phyloP scores from a whole-genome alignment of 1,140 invertebrate genomes.

The Maconellicoccus hirsutus region DNA sequence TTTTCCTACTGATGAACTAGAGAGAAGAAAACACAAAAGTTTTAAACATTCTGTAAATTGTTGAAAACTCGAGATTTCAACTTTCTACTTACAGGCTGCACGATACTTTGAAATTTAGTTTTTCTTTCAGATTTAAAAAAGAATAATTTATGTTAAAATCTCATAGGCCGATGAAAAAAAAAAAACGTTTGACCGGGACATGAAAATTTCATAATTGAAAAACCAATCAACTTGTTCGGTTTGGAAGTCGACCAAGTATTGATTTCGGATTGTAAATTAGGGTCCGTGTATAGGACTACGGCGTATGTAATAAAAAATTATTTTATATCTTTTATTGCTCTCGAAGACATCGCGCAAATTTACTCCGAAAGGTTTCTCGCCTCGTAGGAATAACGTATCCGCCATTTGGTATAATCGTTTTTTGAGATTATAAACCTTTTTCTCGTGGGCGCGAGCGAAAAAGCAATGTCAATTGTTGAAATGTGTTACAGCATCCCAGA shows the following conservation, averaged over 20 bases:
- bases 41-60: conserved; percentile 5
- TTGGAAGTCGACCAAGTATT: no score
- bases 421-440: neutral
- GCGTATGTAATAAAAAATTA: no score
- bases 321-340: no score
- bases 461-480: neutral
- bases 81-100: neutral
- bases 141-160: neutral
- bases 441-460: neutral
- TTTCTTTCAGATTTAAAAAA: conserved; percentile 5
- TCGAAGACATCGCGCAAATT: no score
- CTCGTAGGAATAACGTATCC: neutral
- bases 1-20: neutral
- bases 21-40: neutral
- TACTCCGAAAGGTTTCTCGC: no score
- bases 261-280: no score
- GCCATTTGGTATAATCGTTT: neutral
- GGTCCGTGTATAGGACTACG: no score
- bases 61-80: neutral
- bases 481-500: neutral
- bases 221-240: no score
- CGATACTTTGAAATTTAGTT: neutral
- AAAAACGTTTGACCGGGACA: neutral
- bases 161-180: neutral
- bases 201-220: no score